A percentile compares a stretch with the other conserved stretches of the same genome.
phyloP scores from a whole-genome alignment of 2,113 vertebrate genomes.

The Oncorhynchus mykiss region DNA sequence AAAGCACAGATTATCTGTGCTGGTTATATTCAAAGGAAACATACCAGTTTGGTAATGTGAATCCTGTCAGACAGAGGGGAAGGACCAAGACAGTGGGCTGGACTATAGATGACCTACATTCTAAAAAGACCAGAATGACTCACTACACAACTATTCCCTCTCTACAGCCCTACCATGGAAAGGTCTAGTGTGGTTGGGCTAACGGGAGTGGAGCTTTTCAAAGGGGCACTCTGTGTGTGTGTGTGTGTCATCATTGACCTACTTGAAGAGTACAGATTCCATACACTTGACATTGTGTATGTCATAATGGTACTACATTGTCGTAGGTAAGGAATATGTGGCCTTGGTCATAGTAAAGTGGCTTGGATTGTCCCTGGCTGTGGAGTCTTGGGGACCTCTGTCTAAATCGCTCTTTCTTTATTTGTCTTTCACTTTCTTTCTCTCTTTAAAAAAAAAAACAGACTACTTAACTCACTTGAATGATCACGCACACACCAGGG shows the following conservation, averaged over 20 bases:
- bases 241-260: neutral
- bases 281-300: neutral
- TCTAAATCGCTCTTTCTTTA: neutral
- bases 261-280: neutral
- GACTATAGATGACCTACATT: slow-evolving; percentile 14
- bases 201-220: no score
- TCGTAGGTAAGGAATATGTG: no score
- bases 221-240: neutral
- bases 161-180: no score
- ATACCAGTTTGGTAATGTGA: neutral
- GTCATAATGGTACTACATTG: neutral
- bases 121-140: no score
- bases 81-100: neutral
- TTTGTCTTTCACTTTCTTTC: neutral
- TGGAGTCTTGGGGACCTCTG: neutral
- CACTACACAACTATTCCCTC: no score
- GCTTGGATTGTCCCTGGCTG: neutral
- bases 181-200: no score
- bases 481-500: neutral
- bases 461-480: neutral
- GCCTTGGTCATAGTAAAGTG: no score
- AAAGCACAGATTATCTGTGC: slow-evolving; percentile 4
- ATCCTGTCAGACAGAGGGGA: no score
- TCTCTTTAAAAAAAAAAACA: neutral
- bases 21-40: slow-evolving; percentile 25